phyloP scores from a whole-genome alignment of 2,888 invertebrate species.

The Onchidella celtica region DNA sequence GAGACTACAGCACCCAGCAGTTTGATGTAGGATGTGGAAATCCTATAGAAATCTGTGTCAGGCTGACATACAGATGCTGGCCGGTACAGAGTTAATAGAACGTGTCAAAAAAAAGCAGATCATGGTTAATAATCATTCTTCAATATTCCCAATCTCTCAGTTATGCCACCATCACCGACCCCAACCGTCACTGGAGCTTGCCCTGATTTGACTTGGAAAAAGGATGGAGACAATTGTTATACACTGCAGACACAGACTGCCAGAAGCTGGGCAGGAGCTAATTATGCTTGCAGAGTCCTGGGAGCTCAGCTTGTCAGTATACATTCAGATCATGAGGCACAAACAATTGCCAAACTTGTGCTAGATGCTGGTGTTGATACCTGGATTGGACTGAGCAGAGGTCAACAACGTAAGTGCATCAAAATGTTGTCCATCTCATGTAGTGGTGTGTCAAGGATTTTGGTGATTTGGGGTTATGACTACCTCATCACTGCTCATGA shows the following conservation, averaged over 20 bases:
- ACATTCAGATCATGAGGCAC: conserved; percentile 52
- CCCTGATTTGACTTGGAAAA: conserved; percentile 53
- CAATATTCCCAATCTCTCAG: too few species aligned
- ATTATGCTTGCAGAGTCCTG: conserved; percentile 52
- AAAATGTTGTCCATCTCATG: too few species aligned
- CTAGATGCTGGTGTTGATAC: not conserved
- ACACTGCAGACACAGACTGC: not conserved
- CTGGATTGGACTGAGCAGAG: conserved; percentile 43
- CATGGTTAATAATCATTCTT: too few species aligned
- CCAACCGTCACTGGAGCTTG: conserved; percentile 38
- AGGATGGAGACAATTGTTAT: conserved; percentile 58
- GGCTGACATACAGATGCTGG: too few species aligned
- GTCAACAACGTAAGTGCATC: not conserved
- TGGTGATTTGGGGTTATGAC: too few species aligned
- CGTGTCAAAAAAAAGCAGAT: too few species aligned
- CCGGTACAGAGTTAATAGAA: too few species aligned
- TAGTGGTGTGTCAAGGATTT: too few species aligned
- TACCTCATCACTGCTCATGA: too few species aligned
- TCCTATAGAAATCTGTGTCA: too few species aligned
- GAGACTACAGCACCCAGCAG: too few species aligned
- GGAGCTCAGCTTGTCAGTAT: conserved; percentile 59
- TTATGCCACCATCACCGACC: not conserved
- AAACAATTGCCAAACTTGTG: conserved; percentile 43
- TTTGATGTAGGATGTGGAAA: too few species aligned
- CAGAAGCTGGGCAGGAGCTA: conserved; percentile 56